phyloP scores from a whole-genome alignment of 2,797 vertebrate genomes.

The Denticeps clupeoides region DNA sequence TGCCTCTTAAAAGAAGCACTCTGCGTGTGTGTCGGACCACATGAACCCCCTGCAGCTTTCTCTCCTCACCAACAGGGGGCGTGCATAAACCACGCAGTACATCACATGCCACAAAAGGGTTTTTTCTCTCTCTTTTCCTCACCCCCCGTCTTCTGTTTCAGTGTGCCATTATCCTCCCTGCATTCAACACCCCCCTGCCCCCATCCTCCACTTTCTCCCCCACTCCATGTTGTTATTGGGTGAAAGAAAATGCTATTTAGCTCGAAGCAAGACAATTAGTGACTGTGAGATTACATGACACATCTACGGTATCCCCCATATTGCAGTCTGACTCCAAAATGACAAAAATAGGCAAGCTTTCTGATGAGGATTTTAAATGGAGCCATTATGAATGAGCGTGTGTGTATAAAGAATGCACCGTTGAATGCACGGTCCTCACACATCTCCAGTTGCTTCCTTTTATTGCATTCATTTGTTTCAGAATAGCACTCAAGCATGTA shows the following conservation, averaged over 20 bases:
- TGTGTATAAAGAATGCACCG: not conserved
- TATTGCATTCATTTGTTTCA: no score
- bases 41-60: slow-evolving; percentile 14
- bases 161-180: not conserved
- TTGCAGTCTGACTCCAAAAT: slow-evolving; percentile 6
- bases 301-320: slow-evolving; percentile 31
- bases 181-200: not conserved
- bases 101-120: not conserved
- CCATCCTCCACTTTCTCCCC: slow-evolving; percentile 3
- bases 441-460: no score
- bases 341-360: slow-evolving; percentile 25
- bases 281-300: slow-evolving; percentile 43
- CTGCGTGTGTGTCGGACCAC: slow-evolving; percentile 2
- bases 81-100: slow-evolving; percentile 33
- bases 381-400: not conserved
- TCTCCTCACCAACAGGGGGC: slow-evolving; percentile 45
- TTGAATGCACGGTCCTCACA: no score
- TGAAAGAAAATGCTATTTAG: slow-evolving; percentile 39
- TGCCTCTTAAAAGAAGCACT: slow-evolving; percentile 26
- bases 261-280: slow-evolving; percentile 56
- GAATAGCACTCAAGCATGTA: no score
- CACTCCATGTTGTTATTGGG: slow-evolving; percentile 8
- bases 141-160: slow-evolving; percentile 4
- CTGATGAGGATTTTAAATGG: slow-evolving; percentile 1
- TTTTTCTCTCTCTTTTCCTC: slow-evolving; percentile 7